A percentile compares a stretch with the other conserved stretches of the same genome.
Conservation (phyloP, 2,888 invertebrate genomes). For the Andrena fulva region DNA sequence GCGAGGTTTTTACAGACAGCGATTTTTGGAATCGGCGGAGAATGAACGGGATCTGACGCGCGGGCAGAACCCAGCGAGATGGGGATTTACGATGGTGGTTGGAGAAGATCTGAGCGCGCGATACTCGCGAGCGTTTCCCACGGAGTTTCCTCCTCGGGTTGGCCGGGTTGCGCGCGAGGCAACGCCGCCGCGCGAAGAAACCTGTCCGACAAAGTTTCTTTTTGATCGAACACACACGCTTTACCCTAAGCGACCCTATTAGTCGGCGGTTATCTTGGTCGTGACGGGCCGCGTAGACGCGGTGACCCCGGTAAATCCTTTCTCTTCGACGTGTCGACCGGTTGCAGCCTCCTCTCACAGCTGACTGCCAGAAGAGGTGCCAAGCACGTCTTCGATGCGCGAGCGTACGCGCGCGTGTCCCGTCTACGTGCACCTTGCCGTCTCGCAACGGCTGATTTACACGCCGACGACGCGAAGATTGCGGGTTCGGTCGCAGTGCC, state of each 20-base stretch:
- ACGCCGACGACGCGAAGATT: conserved; percentile 38
- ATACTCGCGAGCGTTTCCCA: conserved; percentile 57
- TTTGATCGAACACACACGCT: conserved; percentile 54
- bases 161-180: conserved; percentile 38
- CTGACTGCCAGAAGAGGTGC: conserved; percentile 53
- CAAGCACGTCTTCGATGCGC: conserved; percentile 36
- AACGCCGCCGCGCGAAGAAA: conserved; percentile 50
- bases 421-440: conserved; percentile 25
- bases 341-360: conserved; percentile 51
- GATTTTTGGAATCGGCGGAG: conserved; percentile 37
- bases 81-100: conserved; percentile 33
- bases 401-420: conserved; percentile 39
- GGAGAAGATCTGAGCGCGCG: conserved; percentile 50
- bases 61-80: not conserved
- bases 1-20: conserved; percentile 4
- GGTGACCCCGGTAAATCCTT: conserved; percentile 75
- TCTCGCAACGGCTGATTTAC: conserved; percentile 37
- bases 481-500: not conserved
- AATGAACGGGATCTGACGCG: conserved; percentile 1
- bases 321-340: conserved; percentile 69
- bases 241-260: conserved; percentile 69
- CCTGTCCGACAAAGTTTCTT: conserved; percentile 61
- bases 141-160: conserved; percentile 40
- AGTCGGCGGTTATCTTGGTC: conserved; percentile 68
- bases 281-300: conserved; percentile 62